Percentiles rank a stretch among this genome's conserved stretches.
Evolutionary conservation across 92 coral and sea anemone genomes (phyloP).

Genomic region (Umimayanthus kanabou): DNA sequence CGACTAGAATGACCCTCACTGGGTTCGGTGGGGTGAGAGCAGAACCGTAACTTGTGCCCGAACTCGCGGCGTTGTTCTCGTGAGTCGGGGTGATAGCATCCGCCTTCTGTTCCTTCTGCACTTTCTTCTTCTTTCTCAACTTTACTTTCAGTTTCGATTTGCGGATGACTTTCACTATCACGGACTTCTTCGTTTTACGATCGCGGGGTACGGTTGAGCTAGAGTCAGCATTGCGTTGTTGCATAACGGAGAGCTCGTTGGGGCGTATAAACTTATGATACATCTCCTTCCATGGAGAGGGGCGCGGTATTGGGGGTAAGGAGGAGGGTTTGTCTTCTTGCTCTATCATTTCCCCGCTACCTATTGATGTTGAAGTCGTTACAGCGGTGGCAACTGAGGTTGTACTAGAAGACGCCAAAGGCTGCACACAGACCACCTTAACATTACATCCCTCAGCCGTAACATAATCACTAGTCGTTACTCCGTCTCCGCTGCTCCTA

Average conservation of each 20-base stretch:
- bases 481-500: not conserved
- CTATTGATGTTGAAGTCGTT: not conserved
- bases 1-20: not conserved
- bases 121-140: not conserved
- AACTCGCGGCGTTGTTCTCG: not conserved
- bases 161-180: not conserved
- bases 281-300: conserved; percentile 1
- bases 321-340: not conserved
- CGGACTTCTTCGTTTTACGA: not conserved
- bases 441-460: not conserved
- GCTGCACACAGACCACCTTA: not conserved
- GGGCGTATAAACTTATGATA: not conserved
- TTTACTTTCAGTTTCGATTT: not conserved
- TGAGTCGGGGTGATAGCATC: not conserved
- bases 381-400: not conserved
- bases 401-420: not conserved
- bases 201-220: not conserved
- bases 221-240: not conserved
- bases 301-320: not conserved
- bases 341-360: not conserved
- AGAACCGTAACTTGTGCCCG: not conserved
- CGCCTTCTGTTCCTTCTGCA: not conserved
- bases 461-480: not conserved
- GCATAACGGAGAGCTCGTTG: not conserved
- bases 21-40: too few species aligned